A percentile compares a stretch with the other conserved stretches of the same genome.
Conservation (phyloP, 2,113 vertebrate species). For the Suncus etruscus region DNA sequence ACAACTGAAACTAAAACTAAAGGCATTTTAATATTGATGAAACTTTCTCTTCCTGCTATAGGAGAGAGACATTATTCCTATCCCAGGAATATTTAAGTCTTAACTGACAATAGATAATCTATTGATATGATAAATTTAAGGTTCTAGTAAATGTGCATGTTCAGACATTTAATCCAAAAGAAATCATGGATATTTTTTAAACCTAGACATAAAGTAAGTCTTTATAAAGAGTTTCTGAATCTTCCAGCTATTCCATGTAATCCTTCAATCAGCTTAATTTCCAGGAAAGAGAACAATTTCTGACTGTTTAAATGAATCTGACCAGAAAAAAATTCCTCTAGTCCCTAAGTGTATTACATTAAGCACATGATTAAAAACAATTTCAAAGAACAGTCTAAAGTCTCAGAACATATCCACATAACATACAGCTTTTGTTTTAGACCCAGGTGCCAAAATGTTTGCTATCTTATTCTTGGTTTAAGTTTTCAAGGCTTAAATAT, state of each 20-base stretch:
- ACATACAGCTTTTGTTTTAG: neutral
- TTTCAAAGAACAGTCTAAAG: conserved; percentile 62
- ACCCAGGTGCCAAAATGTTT: conserved; percentile 20
- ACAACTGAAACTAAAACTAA: conserved; percentile 36
- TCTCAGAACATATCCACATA: conserved; percentile 50
- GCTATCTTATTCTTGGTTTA: neutral
- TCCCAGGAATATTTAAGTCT: conserved; percentile 28
- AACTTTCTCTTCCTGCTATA: conserved; percentile 43
- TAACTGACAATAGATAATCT: conserved; percentile 38
- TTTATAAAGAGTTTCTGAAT: conserved; percentile 70
- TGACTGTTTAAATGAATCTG: conserved; percentile 75
- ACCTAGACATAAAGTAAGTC: conserved; percentile 68
- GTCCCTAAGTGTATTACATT: conserved; percentile 69
- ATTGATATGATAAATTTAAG: neutral
- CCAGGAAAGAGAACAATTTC: conserved; percentile 73
- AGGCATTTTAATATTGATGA: neutral
- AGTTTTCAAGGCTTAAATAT: neutral
- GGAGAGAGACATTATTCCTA: conserved; percentile 48
- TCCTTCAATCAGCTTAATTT: conserved; percentile 79
- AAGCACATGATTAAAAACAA: conserved; percentile 78
- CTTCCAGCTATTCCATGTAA: conserved; percentile 70
- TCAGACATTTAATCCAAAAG: conserved; percentile 64
- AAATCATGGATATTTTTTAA: conserved; percentile 61
- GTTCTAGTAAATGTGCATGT: conserved; percentile 23
- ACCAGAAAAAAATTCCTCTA: conserved; percentile 72